A percentile compares a stretch with the other conserved stretches of the same genome.
These are phyloP conservation scores for Pristionchus arcanus DNA, from an alignment of 2,888 invertebrate species.

Conservation along the genomic window DNA sequence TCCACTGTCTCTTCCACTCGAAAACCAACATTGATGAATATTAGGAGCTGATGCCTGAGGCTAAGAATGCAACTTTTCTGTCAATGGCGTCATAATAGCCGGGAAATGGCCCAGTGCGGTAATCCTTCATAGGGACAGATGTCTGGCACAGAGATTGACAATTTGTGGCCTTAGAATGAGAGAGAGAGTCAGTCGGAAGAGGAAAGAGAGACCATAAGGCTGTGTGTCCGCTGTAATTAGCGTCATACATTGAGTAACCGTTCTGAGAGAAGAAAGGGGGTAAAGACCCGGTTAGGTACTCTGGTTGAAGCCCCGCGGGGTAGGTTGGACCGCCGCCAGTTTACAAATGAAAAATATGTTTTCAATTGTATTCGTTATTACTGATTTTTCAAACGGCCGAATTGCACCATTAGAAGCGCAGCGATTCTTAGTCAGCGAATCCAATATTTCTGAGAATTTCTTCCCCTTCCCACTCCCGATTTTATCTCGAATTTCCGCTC, in stretches of 20 bases:
- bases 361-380: too few species aligned
- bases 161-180: not conserved
- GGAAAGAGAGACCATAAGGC: conserved; percentile 51
- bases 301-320: not conserved
- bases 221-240: conserved; percentile 28
- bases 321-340: too few species aligned
- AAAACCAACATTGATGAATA: not conserved
- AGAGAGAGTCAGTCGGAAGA: not conserved
- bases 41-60: not conserved
- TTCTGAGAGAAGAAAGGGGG: not conserved
- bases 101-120: not conserved
- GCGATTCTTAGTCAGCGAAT: not conserved
- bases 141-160: conserved; percentile 10
- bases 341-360: too few species aligned
- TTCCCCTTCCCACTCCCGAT: not conserved
- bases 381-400: too few species aligned
- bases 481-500: conserved; percentile 43
- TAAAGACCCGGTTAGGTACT: not conserved
- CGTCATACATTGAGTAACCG: conserved; percentile 41
- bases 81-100: not conserved
- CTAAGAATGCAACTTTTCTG: not conserved
- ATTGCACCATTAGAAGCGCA: not conserved
- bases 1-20: not conserved
- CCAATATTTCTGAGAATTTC: conserved; percentile 12
- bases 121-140: conserved; percentile 30